Evolutionary conservation across 2,888 invertebrate genomes (phyloP).

Genomic region (Trissolcus brochymenae): DNA sequence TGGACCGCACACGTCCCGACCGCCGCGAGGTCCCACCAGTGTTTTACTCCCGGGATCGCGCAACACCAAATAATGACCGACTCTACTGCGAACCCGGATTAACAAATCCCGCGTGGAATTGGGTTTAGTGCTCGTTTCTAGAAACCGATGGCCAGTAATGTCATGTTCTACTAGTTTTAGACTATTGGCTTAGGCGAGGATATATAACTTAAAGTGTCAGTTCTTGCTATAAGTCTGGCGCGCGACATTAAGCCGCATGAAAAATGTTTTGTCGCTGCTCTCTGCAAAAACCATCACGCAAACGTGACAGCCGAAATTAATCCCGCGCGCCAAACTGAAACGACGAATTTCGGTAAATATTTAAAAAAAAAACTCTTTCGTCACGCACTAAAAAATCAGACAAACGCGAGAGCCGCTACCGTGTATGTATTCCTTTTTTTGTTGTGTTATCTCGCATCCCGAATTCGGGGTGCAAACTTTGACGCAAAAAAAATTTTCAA

Average conservation of each 20-base stretch:
- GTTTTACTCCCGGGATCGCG: conserved; percentile 70
- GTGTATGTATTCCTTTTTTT: background rate
- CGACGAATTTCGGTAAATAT: conserved; percentile 6
- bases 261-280: conserved; percentile 23
- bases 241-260: conserved; percentile 24
- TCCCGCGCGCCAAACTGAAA: conserved; percentile 6
- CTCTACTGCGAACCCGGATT: conserved; percentile 69
- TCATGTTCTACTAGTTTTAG: conserved; percentile 46
- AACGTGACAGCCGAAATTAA: conserved; percentile 14
- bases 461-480: conserved; percentile 28
- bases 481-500: conserved; percentile 16
- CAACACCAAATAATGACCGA: conserved; percentile 74
- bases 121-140: conserved; percentile 65
- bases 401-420: background rate
- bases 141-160: conserved; percentile 44
- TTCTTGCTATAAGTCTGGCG: conserved; percentile 20
- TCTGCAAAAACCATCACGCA: background rate
- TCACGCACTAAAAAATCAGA: conserved; percentile 11
- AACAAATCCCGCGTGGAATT: conserved; percentile 73
- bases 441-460: background rate
- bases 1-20: conserved; percentile 54
- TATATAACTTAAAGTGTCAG: conserved; percentile 28
- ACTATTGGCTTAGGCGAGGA: conserved; percentile 36
- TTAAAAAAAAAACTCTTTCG: conserved; percentile 16
- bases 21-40: conserved; percentile 52